A percentile compares a stretch with the other conserved stretches of the same genome.
phyloP scores from a whole-genome alignment of 1,140 invertebrate genomes.

The Philopotamus ludificatus region DNA sequence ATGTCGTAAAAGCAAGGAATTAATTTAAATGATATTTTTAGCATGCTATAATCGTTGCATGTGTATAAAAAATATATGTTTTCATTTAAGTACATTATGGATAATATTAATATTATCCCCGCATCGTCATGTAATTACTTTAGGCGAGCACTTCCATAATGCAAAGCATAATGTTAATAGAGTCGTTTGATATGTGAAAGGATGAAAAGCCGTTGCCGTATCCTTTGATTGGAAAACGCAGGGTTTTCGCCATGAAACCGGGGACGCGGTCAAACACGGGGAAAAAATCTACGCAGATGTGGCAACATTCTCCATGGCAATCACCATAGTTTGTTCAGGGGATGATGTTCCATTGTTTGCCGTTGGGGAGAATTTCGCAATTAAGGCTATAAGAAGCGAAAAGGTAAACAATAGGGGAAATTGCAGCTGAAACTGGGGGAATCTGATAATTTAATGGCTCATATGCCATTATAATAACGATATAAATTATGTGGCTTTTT shows the following conservation, averaged over 20 bases:
- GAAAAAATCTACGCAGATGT: slow-evolving; percentile 7
- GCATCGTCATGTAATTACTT: too few species aligned
- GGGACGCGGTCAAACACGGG: slow-evolving; percentile 11
- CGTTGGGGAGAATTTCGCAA: slow-evolving; percentile 36
- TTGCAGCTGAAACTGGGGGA: slow-evolving; percentile 8
- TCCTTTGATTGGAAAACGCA: slow-evolving; percentile 22
- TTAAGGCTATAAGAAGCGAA: slow-evolving; percentile 32
- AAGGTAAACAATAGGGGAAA: slow-evolving; percentile 35
- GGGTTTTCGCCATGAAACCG: background rate
- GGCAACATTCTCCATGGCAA: background rate
- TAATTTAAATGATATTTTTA: too few species aligned
- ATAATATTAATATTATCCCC: too few species aligned
- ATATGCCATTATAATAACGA: too few species aligned
- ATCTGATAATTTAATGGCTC: slow-evolving; percentile 1
- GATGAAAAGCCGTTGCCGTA: background rate
- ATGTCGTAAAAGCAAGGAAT: too few species aligned
- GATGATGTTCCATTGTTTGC: slow-evolving; percentile 15
- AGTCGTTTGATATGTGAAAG: background rate
- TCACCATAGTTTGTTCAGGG: slow-evolving; percentile 32
- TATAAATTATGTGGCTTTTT: too few species aligned
- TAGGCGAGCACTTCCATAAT: too few species aligned
- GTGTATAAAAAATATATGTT: too few species aligned
- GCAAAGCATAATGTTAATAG: too few species aligned
- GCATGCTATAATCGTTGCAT: too few species aligned
- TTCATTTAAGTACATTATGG: too few species aligned